phyloP scores from a whole-genome alignment of 2,888 invertebrate genomes.

The Melanchra persicariae region DNA sequence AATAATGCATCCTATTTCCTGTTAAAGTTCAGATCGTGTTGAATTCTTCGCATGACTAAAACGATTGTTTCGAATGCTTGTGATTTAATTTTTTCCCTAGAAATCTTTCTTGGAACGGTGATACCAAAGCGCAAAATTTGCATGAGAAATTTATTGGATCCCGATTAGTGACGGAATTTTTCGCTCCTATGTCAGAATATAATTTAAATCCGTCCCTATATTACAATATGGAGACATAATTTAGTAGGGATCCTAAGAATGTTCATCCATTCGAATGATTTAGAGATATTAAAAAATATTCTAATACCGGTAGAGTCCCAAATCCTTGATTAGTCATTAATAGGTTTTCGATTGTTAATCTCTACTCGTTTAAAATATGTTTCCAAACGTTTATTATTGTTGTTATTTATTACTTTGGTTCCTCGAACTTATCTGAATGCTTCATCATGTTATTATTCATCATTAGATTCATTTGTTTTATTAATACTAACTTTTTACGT shows the following conservation, averaged over 20 bases:
- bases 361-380: slow-evolving; percentile 71
- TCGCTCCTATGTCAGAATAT: slow-evolving; percentile 83
- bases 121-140: slow-evolving; percentile 81
- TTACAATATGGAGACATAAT: slow-evolving; percentile 82
- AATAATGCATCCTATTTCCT: slow-evolving; percentile 82
- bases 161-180: slow-evolving; percentile 79
- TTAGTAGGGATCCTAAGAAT: slow-evolving; percentile 82
- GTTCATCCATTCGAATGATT: slow-evolving; percentile 78
- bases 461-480: slow-evolving; percentile 62
- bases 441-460: slow-evolving; percentile 61
- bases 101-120: slow-evolving; percentile 77
- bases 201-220: slow-evolving; percentile 81
- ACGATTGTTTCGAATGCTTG: slow-evolving; percentile 75
- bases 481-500: slow-evolving; percentile 55
- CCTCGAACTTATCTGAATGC: slow-evolving; percentile 59
- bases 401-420: slow-evolving; percentile 66
- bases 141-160: slow-evolving; percentile 83
- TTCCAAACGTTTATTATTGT: slow-evolving; percentile 65
- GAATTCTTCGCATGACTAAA: slow-evolving; percentile 80
- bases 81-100: slow-evolving; percentile 69
- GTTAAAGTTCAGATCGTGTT: slow-evolving; percentile 72
- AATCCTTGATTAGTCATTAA: slow-evolving; percentile 85
- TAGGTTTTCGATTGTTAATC: slow-evolving; percentile 82
- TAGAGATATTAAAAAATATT: slow-evolving; percentile 82
- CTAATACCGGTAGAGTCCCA: slow-evolving; percentile 73